phyloP scores from a whole-genome alignment of 2,113 vertebrate genomes.

The Chitala chitala region DNA sequence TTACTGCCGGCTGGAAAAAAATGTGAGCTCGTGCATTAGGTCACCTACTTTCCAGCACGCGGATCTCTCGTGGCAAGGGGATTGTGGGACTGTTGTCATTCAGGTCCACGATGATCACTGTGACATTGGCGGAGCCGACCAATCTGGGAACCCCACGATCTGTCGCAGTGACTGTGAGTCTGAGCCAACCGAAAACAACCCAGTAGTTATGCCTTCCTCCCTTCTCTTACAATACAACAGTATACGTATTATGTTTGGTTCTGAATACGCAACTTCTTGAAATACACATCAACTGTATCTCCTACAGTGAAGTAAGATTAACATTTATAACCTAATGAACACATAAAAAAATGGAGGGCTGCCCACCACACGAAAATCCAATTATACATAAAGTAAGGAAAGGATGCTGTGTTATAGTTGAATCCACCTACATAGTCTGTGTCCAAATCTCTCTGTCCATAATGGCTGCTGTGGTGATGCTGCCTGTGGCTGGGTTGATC shows the following conservation, averaged over 20 bases:
- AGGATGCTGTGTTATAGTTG: neutral
- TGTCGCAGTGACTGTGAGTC: slow-evolving; percentile 83
- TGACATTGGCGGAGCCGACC: slow-evolving; percentile 82
- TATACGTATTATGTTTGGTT: neutral
- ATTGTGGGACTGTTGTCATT: slow-evolving; percentile 97
- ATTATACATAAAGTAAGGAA: no score
- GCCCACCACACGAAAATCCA: neutral
- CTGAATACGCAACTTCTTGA: neutral
- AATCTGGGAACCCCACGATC: slow-evolving; percentile 84
- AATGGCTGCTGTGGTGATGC: slow-evolving; percentile 88
- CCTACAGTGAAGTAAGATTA: neutral
- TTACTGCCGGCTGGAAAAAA: no score
- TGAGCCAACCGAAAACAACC: slow-evolving; percentile 44
- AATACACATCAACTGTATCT: neutral
- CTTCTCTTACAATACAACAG: neutral
- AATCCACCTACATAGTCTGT: slow-evolving; percentile 77
- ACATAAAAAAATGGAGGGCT: neutral
- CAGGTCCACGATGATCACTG: slow-evolving; percentile 87
- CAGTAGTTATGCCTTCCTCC: neutral
- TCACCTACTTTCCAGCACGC: slow-evolving; percentile 83
- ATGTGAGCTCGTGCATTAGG: no score
- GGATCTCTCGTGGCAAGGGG: slow-evolving; percentile 78
- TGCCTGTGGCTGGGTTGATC: slow-evolving; percentile 79
- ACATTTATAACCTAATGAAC: neutral
- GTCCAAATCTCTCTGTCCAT: slow-evolving; percentile 97